A percentile compares a stretch with the other conserved stretches of the same genome.
Evolutionary conservation across 2,797 vertebrate genomes (phyloP).

Genomic region (Lepus oiostolus): DNA sequence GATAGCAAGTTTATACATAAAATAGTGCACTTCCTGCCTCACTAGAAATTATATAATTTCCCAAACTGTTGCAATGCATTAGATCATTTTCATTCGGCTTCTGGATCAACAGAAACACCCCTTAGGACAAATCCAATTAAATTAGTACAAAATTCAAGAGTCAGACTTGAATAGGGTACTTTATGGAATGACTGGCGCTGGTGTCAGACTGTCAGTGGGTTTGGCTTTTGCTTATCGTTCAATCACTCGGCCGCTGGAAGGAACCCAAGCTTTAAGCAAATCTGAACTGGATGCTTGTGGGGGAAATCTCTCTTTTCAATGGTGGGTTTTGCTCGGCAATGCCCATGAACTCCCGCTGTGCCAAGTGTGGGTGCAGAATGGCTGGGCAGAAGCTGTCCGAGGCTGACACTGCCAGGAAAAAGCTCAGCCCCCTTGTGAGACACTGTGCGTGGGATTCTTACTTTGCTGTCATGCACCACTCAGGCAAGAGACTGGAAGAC

Average conservation of each 20-base stretch:
- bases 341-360: not conserved
- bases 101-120: not conserved
- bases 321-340: not conserved
- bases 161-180: too few relatives aligned
- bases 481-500: constrained; percentile 4
- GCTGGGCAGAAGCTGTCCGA: not conserved
- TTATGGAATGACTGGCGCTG: not conserved
- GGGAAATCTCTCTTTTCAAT: not conserved
- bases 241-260: not conserved
- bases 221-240: constrained; percentile 26
- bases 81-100: constrained; percentile 23
- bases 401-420: not conserved
- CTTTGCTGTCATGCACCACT: not conserved
- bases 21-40: not conserved
- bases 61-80: not conserved
- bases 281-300: not conserved
- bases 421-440: not conserved
- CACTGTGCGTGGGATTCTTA: not conserved
- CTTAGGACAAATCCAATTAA: not conserved
- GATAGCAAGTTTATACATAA: not conserved
- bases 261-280: not conserved
- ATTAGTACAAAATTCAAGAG: not conserved
- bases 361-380: not conserved
- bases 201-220: not conserved
- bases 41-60: constrained; percentile 3